Percentiles rank a stretch among this genome's conserved stretches.
Conservation (phyloP, 2,113 vertebrate species). For the Ctenomys sociabilis region DNA sequence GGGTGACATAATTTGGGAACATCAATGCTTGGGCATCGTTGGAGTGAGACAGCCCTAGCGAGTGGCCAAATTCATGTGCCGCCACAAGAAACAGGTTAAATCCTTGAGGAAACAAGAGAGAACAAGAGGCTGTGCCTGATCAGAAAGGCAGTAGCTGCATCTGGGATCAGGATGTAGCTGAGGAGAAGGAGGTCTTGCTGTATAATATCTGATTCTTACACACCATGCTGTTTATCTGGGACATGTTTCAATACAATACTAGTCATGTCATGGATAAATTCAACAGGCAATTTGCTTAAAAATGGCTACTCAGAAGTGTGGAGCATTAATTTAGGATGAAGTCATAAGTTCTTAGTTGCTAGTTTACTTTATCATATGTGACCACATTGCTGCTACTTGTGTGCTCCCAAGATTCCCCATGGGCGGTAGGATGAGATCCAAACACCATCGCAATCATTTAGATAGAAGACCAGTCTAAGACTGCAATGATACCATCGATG, state of each 20-base stretch:
- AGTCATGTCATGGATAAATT: neutral
- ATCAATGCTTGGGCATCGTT: conserved; percentile 91
- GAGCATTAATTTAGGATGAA: neutral
- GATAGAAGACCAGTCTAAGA: neutral
- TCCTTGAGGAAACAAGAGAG: conserved; percentile 84
- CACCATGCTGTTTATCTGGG: neutral
- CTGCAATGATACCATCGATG: neutral
- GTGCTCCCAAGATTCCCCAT: neutral
- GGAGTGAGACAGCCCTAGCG: conserved; percentile 94
- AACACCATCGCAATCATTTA: neutral
- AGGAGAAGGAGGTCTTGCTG: neutral
- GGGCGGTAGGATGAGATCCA: neutral
- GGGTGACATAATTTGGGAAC: conserved; percentile 90
- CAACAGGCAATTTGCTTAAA: neutral
- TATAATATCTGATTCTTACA: neutral
- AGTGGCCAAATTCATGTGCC: conserved; percentile 97
- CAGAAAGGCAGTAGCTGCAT: neutral
- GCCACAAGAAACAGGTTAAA: conserved; percentile 94
- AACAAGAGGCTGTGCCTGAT: neutral
- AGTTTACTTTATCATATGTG: neutral
- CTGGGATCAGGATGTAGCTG: neutral
- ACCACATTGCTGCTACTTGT: neutral
- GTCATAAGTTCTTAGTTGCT: neutral
- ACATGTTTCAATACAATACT: neutral
- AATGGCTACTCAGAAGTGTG: neutral